These are phyloP conservation scores for Xenus cinereus DNA, from an alignment of 2,113 vertebrate species.

Conservation along the genomic window DNA sequence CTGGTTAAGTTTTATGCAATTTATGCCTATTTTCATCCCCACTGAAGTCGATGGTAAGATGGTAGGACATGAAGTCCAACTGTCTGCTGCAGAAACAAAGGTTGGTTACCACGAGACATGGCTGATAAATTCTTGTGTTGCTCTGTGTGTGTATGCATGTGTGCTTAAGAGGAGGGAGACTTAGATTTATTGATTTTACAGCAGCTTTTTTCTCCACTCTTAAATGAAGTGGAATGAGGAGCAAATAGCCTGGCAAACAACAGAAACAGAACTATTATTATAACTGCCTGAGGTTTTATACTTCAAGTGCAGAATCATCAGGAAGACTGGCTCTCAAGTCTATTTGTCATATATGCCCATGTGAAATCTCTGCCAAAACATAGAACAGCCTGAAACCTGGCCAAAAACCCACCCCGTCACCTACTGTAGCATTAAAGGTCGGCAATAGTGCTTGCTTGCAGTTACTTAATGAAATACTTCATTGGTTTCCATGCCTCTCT, in stretches of 20 bases:
- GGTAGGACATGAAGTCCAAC: not conserved
- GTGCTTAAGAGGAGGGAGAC: not conserved
- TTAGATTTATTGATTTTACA: conserved; percentile 51
- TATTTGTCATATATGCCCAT: not conserved
- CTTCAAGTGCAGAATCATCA: not conserved
- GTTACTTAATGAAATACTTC: conserved; percentile 23
- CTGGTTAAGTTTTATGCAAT: not conserved
- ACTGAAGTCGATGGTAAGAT: not conserved
- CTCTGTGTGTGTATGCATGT: not conserved
- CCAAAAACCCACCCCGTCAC: not conserved
- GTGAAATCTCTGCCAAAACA: not conserved
- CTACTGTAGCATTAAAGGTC: not conserved
- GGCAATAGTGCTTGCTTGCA: not conserved
- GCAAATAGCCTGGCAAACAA: conserved; percentile 50
- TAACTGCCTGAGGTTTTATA: conserved; percentile 41
- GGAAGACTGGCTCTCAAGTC: not conserved
- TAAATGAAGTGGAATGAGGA: conserved; percentile 54
- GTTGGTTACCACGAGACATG: not conserved
- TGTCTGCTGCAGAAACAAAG: conserved; percentile 2
- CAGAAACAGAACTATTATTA: conserved; percentile 41
- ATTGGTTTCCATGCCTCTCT: not conserved
- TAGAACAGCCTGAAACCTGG: not conserved
- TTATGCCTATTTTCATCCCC: not conserved
- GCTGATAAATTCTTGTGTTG: not conserved
- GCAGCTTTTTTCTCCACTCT: conserved; percentile 13